Conservation (phyloP, 1,140 invertebrate genomes). For the Hyles vespertilio region DNA sequence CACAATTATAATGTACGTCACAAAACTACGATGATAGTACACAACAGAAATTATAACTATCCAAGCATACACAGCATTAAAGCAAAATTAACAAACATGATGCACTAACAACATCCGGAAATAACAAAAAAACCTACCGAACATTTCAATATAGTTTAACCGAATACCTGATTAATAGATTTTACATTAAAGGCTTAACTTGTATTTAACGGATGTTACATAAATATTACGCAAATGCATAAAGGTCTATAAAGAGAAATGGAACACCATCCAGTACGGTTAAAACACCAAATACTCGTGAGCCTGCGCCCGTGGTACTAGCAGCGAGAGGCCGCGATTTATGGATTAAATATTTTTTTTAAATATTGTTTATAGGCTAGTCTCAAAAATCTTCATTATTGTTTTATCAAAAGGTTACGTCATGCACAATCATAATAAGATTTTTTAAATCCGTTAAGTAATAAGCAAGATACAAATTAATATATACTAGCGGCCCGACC, state of each 20-base stretch:
- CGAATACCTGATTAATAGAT: slow-evolving; percentile 6
- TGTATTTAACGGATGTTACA: slow-evolving; percentile 16
- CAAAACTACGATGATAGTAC: no score
- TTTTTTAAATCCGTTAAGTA: no score
- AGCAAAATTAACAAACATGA: neutral
- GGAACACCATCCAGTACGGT: slow-evolving; percentile 22
- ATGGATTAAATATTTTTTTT: neutral
- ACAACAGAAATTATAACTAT: neutral
- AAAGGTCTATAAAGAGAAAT: slow-evolving; percentile 31
- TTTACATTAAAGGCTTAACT: slow-evolving; percentile 8
- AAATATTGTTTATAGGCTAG: no score
- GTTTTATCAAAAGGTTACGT: no score
- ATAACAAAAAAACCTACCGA: neutral
- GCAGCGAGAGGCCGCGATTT: slow-evolving; percentile 1
- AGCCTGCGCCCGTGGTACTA: slow-evolving; percentile 12
- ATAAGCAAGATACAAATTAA: no score
- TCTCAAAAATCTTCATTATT: no score
- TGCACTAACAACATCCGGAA: neutral
- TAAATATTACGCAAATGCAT: slow-evolving; percentile 27
- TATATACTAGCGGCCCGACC: no score
- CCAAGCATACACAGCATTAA: neutral
- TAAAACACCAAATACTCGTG: slow-evolving; percentile 29
- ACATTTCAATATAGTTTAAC: slow-evolving; percentile 3
- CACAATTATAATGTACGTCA: no score
- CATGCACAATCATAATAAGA: no score